These are phyloP conservation scores for Propithecus coquereli DNA, from an alignment of 2,113 vertebrate genomes.

Conservation along the genomic window DNA sequence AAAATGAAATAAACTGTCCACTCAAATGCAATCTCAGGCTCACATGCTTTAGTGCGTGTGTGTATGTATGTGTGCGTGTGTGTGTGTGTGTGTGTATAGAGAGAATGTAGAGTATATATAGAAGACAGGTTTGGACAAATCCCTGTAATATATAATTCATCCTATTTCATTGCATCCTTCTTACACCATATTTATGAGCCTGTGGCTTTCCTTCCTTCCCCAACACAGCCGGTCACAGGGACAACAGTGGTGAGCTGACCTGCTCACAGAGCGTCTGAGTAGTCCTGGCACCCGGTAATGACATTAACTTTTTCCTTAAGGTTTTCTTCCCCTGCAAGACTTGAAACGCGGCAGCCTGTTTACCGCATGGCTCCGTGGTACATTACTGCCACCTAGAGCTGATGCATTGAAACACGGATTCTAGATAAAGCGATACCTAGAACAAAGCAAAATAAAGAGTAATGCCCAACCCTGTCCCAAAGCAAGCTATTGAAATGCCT, in stretches of 20 bases:
- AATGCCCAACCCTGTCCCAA: not conserved
- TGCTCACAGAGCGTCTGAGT: not conserved
- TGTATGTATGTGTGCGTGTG: not conserved
- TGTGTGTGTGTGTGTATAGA: too few species aligned
- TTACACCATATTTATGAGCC: not conserved
- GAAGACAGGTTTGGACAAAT: not conserved
- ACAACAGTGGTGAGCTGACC: not conserved
- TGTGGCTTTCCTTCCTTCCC: not conserved
- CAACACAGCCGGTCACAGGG: not conserved
- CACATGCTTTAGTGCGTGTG: not conserved
- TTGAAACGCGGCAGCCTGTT: not conserved
- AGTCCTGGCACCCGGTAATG: not conserved
- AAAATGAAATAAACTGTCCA: not conserved
- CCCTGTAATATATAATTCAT: not conserved
- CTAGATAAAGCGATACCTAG: not conserved
- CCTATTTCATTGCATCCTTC: not conserved
- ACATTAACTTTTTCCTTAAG: constrained; percentile 5
- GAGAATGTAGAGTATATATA: not conserved
- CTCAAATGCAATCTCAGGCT: not conserved
- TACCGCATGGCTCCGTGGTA: not conserved
- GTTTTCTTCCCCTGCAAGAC: not conserved
- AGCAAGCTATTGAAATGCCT: not conserved
- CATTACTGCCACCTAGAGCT: constrained; percentile 81
- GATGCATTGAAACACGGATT: constrained; percentile 6
- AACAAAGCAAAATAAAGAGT: not conserved